Evolutionary conservation across 2,888 invertebrate genomes (phyloP).

Genomic region (Bombyx huttoni): DNA sequence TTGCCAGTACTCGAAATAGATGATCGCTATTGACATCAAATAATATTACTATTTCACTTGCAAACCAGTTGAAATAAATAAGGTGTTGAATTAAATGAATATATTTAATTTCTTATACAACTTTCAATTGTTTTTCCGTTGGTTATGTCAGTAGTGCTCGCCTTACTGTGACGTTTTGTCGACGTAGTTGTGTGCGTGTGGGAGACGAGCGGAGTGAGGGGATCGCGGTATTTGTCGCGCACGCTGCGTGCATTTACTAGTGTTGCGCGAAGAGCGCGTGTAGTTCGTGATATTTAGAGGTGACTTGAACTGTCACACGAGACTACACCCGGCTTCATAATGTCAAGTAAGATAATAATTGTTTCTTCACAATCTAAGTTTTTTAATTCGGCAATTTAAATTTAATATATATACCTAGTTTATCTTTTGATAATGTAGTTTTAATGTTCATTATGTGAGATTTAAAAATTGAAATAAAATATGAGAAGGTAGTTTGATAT

Average conservation of each 20-base stretch:
- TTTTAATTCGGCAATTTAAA: background rate
- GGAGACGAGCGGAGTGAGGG: constrained; percentile 22
- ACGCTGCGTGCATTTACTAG: constrained; percentile 51
- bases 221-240: constrained; percentile 31
- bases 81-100: too few relatives aligned
- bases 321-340: constrained; percentile 59
- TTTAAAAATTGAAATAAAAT: background rate
- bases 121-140: background rate
- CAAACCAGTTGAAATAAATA: too few relatives aligned
- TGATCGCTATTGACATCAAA: background rate
- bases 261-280: constrained; percentile 59
- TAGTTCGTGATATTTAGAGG: constrained; percentile 51
- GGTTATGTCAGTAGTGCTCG: constrained; percentile 9
- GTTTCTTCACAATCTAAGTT: background rate
- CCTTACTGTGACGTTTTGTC: constrained; percentile 9
- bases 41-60: background rate
- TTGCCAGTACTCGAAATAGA: constrained; percentile 28
- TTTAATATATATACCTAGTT: too few relatives aligned
- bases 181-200: constrained; percentile 18
- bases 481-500: too few relatives aligned
- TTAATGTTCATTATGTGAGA: background rate
- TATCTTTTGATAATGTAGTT: background rate
- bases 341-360: constrained; percentile 54
- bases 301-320: constrained; percentile 59
- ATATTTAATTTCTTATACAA: background rate